These are phyloP conservation scores for Himalopsyche anomala DNA, from an alignment of 2,888 invertebrate genomes.

Conservation along the genomic window DNA sequence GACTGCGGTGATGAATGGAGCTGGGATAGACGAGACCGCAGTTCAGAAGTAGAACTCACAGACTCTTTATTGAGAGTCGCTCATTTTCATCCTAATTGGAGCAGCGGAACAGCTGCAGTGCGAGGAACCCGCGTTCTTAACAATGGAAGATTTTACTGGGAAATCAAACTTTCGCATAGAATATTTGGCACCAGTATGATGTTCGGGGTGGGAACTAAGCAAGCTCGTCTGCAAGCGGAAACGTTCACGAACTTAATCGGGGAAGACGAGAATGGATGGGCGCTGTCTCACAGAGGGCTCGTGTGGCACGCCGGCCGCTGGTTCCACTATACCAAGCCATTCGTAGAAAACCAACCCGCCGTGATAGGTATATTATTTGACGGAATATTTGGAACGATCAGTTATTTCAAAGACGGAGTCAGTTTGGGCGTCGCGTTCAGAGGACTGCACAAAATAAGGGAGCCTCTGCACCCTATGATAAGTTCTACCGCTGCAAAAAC, in stretches of 20 bases:
- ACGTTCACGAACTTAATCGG: slow-evolving; percentile 84
- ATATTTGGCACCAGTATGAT: slow-evolving; percentile 86
- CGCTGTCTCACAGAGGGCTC: slow-evolving; percentile 83
- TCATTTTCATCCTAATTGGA: slow-evolving; percentile 86
- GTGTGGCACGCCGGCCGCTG: slow-evolving; percentile 82
- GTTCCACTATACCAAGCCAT: slow-evolving; percentile 81
- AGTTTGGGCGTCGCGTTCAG: slow-evolving; percentile 84
- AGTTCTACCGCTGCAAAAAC: slow-evolving; percentile 87
- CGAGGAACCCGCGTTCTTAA: slow-evolving; percentile 82
- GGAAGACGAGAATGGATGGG: slow-evolving; percentile 84
- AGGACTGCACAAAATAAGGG: slow-evolving; percentile 79
- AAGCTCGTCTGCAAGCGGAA: slow-evolving; percentile 80
- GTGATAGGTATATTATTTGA: slow-evolving; percentile 83
- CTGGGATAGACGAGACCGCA: slow-evolving; percentile 79
- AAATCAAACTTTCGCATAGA: slow-evolving; percentile 79
- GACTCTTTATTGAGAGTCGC: slow-evolving; percentile 78
- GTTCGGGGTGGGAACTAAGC: slow-evolving; percentile 82
- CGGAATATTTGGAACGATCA: slow-evolving; percentile 81
- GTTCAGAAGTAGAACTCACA: slow-evolving; percentile 77
- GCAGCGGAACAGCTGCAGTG: slow-evolving; percentile 84
- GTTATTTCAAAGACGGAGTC: slow-evolving; percentile 83
- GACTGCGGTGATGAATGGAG: slow-evolving; percentile 83
- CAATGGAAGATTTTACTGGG: slow-evolving; percentile 82
- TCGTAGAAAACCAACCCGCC: slow-evolving; percentile 82
- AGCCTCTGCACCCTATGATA: slow-evolving; percentile 82